Percentiles rank a stretch among this genome's conserved stretches.
phyloP scores from a whole-genome alignment of 2,113 vertebrate genomes.

The Leuciscus idus region DNA sequence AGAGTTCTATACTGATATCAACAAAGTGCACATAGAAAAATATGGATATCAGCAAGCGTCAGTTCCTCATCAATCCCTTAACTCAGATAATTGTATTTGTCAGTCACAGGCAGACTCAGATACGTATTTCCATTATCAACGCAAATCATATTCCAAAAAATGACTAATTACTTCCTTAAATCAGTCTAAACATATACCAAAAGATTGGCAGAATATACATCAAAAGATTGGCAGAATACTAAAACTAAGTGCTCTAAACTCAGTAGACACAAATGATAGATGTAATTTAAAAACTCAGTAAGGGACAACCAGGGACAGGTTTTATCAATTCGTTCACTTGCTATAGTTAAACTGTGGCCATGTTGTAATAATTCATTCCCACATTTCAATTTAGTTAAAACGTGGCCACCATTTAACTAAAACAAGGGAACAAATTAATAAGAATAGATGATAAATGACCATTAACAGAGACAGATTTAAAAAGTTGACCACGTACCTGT shows the following conservation, averaged over 20 bases:
- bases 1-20: constrained; percentile 2
- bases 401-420: neutral
- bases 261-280: constrained; percentile 39
- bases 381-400: no score
- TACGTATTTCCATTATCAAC: constrained; percentile 66
- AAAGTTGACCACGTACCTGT: no score
- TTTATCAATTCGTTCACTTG: no score
- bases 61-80: constrained; percentile 49
- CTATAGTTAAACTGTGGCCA: no score
- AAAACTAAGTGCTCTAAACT: constrained; percentile 42
- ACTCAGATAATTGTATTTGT: constrained; percentile 60
- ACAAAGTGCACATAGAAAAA: constrained; percentile 17
- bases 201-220: constrained; percentile 52
- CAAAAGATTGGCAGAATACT: constrained; percentile 57
- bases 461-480: no score
- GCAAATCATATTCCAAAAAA: constrained; percentile 69
- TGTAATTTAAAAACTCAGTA: neutral
- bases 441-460: neutral
- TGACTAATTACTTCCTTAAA: constrained; percentile 69
- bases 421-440: neutral
- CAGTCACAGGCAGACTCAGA: constrained; percentile 61
- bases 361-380: no score
- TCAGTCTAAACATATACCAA: constrained; percentile 64
- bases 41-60: constrained; percentile 55
- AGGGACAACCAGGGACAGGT: neutral